Evolutionary conservation across 2,888 invertebrate genomes (phyloP), one percentile per base, ranked within the genome.

Genomic region (Gari tellinella): DNA sequence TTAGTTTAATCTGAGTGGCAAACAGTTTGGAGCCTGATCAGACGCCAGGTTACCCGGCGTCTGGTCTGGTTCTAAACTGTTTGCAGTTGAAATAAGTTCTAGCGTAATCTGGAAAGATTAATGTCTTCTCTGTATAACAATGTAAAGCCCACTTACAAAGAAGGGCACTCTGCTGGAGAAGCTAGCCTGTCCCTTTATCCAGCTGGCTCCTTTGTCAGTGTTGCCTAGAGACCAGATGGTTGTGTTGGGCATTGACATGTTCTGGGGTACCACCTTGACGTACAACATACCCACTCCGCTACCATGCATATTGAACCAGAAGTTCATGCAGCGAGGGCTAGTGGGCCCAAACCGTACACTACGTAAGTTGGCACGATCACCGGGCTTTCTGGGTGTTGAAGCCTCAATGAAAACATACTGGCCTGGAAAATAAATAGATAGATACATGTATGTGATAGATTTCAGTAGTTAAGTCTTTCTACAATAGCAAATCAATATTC

Each of bases 371-470:
- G 86, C 86, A 51, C 69, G 81, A 72, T 86, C 86, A 1, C 94
- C 94, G 0, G 94, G 93, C 72, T 93, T 86, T 53, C 94, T 90
- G 0, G 94, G 94, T 74, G 93, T 93, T 4, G 93, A 92, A 0
- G 94, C 93, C 86, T 94, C 94, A 65, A 94, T 94, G 88, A 92
- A 94, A 1, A 94, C 93, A 83, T 94, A 94, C 48, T 89, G 84
- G 49, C 90, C 90, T 90, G 73, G 2, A 69, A 72, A 55, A 21
- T 10, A n/a, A n/a, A n/a, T 12, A 40, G 40, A 40, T 8, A 40
- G 14, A 40, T 12, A 14, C 8, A 40, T 14, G 14, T 40, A 12
- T 14, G 14, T 14, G 40, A 40, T 40, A 40, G 14, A n/a, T n/a
- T n/a, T n/a, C n/a, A n/a, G n/a, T n/a, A n/a, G n/a, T n/a, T n/a